phyloP scores from a whole-genome alignment of 1,140 invertebrate species.

The Formica exsecta region DNA sequence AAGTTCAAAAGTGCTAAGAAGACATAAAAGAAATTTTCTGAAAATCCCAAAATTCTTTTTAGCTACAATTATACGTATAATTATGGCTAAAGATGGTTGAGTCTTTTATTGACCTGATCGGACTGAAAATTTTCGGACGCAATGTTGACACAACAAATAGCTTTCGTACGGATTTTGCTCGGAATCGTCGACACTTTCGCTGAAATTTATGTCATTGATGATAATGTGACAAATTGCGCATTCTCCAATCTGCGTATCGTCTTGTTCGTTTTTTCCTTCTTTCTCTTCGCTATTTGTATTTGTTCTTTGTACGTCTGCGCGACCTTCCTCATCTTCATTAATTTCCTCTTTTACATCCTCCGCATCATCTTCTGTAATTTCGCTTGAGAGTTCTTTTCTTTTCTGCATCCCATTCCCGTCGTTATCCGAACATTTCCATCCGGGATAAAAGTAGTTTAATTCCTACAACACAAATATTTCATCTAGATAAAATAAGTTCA shows the following conservation, averaged over 20 bases:
- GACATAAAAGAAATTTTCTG: background rate
- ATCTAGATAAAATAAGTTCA: background rate
- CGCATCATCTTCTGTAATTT: slow-evolving; percentile 26
- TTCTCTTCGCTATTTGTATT: slow-evolving; percentile 29
- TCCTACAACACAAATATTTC: slow-evolving; percentile 46
- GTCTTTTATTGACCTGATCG: slow-evolving; percentile 75
- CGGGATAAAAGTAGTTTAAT: slow-evolving; percentile 44
- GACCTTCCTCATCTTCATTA: slow-evolving; percentile 61
- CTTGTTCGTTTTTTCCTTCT: slow-evolving; percentile 18
- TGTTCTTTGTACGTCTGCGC: background rate
- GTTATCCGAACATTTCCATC: slow-evolving; percentile 41
- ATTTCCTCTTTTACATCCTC: slow-evolving; percentile 70
- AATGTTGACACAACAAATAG: slow-evolving; percentile 80
- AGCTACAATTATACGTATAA: background rate
- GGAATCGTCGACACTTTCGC: slow-evolving; percentile 53
- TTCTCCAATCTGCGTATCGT: slow-evolving; percentile 70
- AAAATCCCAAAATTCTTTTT: slow-evolving; percentile 7
- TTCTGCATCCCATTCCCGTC: slow-evolving; percentile 59
- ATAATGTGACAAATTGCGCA: slow-evolving; percentile 80
- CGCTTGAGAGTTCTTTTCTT: slow-evolving; percentile 54
- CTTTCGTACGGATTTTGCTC: slow-evolving; percentile 67
- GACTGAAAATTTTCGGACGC: slow-evolving; percentile 76
- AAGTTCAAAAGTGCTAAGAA: background rate
- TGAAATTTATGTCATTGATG: slow-evolving; percentile 63
- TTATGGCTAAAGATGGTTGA: background rate